A percentile compares a stretch with the other conserved stretches of the same genome.
These are phyloP conservation scores for Sterna hirundo DNA, from an alignment of 2,113 vertebrate genomes.

Conservation along the genomic window DNA sequence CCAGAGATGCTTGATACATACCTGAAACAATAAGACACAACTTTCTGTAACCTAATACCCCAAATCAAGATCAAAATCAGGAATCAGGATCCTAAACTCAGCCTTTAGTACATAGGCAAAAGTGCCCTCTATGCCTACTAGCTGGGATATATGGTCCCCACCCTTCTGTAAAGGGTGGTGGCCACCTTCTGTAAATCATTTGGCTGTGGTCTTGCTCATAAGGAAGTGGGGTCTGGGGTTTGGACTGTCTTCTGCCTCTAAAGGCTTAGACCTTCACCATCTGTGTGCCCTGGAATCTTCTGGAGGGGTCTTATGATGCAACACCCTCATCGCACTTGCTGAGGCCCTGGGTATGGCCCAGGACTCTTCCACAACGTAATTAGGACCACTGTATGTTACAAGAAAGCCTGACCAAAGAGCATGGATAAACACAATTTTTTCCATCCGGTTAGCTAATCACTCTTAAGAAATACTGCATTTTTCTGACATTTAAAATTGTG, in stretches of 20 bases:
- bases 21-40: neutral
- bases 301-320: neutral
- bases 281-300: neutral
- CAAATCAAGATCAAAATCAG: neutral
- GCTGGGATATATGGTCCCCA: neutral
- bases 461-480: neutral
- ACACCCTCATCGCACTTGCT: neutral
- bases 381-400: neutral
- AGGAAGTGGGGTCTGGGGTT: neutral
- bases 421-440: rapidly evolving
- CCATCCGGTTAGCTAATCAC: neutral
- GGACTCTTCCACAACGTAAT: neutral
- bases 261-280: neutral
- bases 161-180: neutral
- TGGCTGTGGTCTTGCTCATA: neutral
- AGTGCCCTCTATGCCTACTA: rapidly evolving
- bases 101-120: neutral
- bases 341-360: neutral
- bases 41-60: neutral
- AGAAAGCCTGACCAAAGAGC: neutral
- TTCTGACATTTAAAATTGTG: neutral
- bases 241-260: neutral
- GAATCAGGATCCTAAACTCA: neutral
- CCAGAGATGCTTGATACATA: neutral
- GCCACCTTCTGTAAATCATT: neutral